Evolutionary conservation across 2,888 invertebrate genomes (phyloP), one percentile per base, ranked within the genome.

Genomic region (Melinaea marsaeus): DNA sequence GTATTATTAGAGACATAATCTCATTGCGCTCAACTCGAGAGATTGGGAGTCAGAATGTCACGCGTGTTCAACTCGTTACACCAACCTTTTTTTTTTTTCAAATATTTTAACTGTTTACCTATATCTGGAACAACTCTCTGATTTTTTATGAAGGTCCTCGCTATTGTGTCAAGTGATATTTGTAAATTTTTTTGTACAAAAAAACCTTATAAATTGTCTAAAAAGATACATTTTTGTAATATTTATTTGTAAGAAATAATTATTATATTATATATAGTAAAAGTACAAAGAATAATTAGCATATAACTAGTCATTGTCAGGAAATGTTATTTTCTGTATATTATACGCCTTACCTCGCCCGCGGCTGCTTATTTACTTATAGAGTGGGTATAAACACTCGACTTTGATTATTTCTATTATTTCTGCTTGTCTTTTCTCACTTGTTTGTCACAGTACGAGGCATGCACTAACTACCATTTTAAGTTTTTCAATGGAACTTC

Each of bases 371-470:
- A 85, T 85, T 85, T 80, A 81, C 84, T 85, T 84, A 85, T 76
- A 84, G 79, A 85, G 81, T 78, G 80, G 74, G 70, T 78, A 72
- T 64, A 75, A 73, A 75, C 75, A 74, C 69, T 70, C 72, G 60
- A 63, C 69, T 75, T 74, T 83, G 80, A 84, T 84, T 81, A 83
- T 83, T 83, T 84, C 81, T 82, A 79, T 84, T 81, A 84, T 83
- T 83, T 75, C 67, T 62, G 71, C 75, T 74, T 74, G 55, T 61
- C 64, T 67, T 62, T 51, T 55, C 55, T 55, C 56, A 55, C 35
- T 61, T 61, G 37, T 60, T 58, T 55, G 58, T 58, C 73, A 51
- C 6, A 32, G 32, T 51, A 51, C 22, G 32, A 32, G 32, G 2
- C 32, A 32, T 51, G 51, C 2, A 32, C 32, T 32, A 7, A 51